A percentile compares a stretch with the other conserved stretches of the same genome.
Conservation (phyloP, 2,797 vertebrate genomes). For the Muraenolepis orangiensis region DNA sequence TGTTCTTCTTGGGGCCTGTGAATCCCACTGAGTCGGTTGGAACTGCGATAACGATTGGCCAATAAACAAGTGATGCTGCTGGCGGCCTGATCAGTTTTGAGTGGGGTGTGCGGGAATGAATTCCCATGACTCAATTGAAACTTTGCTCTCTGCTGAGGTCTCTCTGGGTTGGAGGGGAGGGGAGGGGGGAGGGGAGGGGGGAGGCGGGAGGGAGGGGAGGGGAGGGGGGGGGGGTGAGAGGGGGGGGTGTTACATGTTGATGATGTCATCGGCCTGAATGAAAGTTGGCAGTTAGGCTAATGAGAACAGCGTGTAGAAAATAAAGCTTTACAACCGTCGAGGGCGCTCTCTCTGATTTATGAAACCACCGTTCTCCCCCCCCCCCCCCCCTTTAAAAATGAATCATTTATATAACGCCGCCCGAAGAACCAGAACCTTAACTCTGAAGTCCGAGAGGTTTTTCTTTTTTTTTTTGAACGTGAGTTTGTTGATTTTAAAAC, state of each 20-base stretch:
- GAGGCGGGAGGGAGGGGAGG: not conserved
- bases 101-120: not conserved
- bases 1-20: not conserved
- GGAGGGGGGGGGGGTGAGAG: not conserved
- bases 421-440: conserved; percentile 2
- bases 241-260: not conserved
- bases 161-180: not conserved
- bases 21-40: too few relatives aligned
- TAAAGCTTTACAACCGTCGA: not conserved
- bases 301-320: conserved; percentile 1
- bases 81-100: not conserved
- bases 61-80: not conserved
- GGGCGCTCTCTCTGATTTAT: not conserved
- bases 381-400: not conserved
- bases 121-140: not conserved
- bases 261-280: conserved; percentile 1
- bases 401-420: not conserved
- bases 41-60: too few relatives aligned
- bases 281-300: conserved; percentile 7
- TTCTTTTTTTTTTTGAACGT: too few relatives aligned
- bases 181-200: not conserved
- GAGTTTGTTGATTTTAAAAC: not conserved
- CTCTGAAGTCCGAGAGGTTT: not conserved
- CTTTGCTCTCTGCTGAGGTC: not conserved
- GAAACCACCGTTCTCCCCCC: not conserved